These are phyloP conservation scores for Pteronura brasiliensis DNA, from an alignment of 2,113 vertebrate genomes.

Conservation along the genomic window DNA sequence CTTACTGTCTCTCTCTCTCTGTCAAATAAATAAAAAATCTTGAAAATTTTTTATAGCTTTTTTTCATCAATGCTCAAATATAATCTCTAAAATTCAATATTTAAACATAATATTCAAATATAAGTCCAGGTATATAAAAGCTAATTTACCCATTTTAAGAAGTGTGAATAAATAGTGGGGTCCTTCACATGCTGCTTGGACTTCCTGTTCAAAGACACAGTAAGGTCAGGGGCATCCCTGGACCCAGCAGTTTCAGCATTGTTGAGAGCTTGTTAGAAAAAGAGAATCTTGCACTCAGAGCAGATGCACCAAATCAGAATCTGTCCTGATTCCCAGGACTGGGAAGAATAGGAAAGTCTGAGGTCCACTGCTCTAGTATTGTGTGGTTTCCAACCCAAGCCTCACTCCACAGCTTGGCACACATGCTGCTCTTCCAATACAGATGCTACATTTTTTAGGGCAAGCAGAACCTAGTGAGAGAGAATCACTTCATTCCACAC, in stretches of 20 bases:
- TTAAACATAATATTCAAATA: background rate
- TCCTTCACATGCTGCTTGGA: background rate
- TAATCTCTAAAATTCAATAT: background rate
- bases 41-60: background rate
- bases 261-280: background rate
- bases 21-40: too few species aligned
- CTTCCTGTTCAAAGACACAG: background rate
- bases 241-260: background rate
- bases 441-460: background rate
- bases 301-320: background rate
- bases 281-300: background rate
- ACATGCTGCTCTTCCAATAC: background rate
- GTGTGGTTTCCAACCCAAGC: background rate
- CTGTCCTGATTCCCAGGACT: background rate
- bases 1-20: too few species aligned
- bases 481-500: background rate
- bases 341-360: background rate
- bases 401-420: background rate
- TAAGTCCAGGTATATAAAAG: background rate
- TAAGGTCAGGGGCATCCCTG: background rate
- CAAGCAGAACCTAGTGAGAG: background rate
- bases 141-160: background rate
- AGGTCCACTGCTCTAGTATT: background rate
- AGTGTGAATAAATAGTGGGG: background rate
- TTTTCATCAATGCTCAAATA: background rate